These are phyloP conservation scores for Phylloscopus collybita DNA, from an alignment of 2,797 vertebrate genomes.

Conservation along the genomic window DNA sequence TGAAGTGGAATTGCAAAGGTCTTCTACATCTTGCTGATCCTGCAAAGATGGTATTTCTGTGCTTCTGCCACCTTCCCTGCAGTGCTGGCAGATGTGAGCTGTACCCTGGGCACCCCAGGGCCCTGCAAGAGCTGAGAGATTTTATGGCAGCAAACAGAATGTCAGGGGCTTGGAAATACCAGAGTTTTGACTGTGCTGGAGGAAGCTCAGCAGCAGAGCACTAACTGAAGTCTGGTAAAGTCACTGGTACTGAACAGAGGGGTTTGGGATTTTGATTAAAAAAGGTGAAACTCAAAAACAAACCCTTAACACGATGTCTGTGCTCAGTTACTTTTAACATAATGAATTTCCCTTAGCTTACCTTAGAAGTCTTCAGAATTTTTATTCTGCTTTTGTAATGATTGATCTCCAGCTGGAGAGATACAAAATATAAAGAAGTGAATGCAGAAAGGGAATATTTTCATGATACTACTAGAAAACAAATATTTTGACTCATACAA, in stretches of 20 bases:
- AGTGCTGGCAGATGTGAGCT: neutral
- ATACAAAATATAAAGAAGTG: neutral
- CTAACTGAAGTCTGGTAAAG: neutral
- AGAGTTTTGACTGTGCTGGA: neutral
- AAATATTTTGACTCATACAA: neutral
- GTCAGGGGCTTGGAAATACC: neutral
- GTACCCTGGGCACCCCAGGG: neutral
- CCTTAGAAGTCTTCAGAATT: neutral
- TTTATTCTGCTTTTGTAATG: neutral
- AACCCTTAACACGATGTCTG: rapidly evolving
- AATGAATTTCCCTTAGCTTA: neutral
- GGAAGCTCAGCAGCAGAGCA: neutral
- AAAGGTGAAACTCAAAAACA: neutral
- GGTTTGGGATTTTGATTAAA: neutral
- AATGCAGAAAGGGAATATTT: neutral
- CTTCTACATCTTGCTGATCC: neutral
- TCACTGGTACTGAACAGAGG: neutral
- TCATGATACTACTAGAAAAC: neutral
- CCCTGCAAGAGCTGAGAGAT: neutral
- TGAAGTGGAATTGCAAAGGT: neutral
- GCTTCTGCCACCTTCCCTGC: conserved; percentile 10
- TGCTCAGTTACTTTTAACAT: neutral
- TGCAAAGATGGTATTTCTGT: neutral
- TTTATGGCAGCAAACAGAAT: neutral
- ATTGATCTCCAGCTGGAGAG: neutral